Conservation (phyloP, 2,888 invertebrate genomes). For the Chrysodeixis includens region DNA sequence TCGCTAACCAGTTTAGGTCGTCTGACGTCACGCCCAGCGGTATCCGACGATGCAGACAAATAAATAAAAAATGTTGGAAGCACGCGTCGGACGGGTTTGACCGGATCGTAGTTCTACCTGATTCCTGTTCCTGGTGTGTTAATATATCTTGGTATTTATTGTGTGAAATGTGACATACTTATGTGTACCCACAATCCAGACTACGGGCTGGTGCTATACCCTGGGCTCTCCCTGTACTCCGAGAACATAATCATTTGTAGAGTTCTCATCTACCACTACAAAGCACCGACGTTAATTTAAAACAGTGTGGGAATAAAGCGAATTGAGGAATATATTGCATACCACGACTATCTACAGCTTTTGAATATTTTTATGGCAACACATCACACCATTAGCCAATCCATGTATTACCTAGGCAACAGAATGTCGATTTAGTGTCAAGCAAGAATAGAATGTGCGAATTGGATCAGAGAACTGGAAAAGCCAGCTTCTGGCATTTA, state of each 20-base stretch:
- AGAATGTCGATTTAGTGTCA: conserved; percentile 63
- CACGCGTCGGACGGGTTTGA: conserved; percentile 89
- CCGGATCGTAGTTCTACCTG: conserved; percentile 89
- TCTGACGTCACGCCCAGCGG: conserved; percentile 89
- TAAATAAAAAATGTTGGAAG: conserved; percentile 89
- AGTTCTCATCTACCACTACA: background rate
- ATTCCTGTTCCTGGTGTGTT: conserved; percentile 88
- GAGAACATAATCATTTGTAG: background rate
- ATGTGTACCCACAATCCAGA: conserved; percentile 15
- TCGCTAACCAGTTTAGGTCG: conserved; percentile 89
- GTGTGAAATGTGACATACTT: conserved; percentile 63
- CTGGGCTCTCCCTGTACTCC: background rate
- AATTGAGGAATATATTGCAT: conserved; percentile 3
- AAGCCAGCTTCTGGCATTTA: conserved; percentile 87
- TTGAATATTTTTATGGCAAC: conserved; percentile 18
- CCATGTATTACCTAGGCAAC: conserved; percentile 54
- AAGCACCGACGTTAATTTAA: background rate
- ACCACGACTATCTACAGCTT: conserved; percentile 8
- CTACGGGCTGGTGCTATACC: background rate
- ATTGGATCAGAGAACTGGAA: conserved; percentile 87
- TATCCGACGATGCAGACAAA: conserved; percentile 88
- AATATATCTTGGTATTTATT: conserved; percentile 76
- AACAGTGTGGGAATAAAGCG: background rate
- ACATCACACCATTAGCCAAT: conserved; percentile 46
- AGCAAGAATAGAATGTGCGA: conserved; percentile 81